Evolutionary conservation across 2,888 invertebrate genomes (phyloP), one percentile per base, ranked within the genome.

Genomic region (Incurvaria masculella): DNA sequence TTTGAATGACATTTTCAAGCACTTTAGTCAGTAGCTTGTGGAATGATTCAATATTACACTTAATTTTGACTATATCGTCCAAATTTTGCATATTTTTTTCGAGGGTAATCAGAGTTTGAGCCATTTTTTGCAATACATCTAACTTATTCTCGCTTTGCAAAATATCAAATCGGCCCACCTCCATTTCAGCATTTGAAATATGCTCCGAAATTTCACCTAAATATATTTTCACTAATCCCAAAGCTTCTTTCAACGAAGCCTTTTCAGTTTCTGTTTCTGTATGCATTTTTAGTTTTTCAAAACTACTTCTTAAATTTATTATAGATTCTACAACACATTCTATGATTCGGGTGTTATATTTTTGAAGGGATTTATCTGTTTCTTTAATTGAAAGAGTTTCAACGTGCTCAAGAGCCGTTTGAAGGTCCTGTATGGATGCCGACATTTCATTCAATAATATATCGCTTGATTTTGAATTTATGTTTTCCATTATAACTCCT

Each of bases 291-390:
- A 78, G 52, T 53, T 65, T 61, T 57, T 86, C 84, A 53, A 87
- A 68, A 1, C 81, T 81, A 58, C 72, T 81, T 52, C 82, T 75
- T 5, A 88, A 63, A 60, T 86, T 84, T 47, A 83, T 69, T n/a
- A 86, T 71, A 0, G 86, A 83, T 16, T 82, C 80, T 56, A 83
- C 81, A 0, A 87, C 81, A 46, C 81, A 80, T 59, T 87, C 85
- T 48, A 87, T 75, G 26, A 86, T 75, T 48, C 83, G 81, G 49
- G 84, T 81, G 55, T 83, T 82, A 47, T 82, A 71, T 51, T 70
- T 72, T 40, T 65, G 57, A 40, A 74, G 53, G 2, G 62, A 53
- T n/a, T 62, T 59, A 11, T 57, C 62, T 0, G 81, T 73, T 64
- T 83, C 82, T 52, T 74, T 79, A 11, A 82, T 66, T 5, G 83